Evolutionary conservation across 2,113 vertebrate species (phyloP).

Genomic region (Aptenodytes forsteri): DNA sequence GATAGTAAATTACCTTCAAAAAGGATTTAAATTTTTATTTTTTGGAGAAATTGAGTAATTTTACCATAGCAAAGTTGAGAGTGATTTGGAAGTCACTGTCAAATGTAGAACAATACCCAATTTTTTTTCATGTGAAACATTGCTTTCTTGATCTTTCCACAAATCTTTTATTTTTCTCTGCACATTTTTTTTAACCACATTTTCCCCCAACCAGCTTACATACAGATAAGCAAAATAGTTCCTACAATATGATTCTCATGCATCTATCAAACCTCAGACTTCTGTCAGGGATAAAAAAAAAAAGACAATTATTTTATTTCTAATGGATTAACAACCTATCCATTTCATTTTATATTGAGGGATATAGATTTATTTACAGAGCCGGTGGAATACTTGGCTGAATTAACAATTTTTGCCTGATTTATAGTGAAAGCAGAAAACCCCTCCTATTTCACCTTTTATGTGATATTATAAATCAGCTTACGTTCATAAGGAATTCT

Average conservation of each 20-base stretch:
- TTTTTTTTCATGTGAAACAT: not conserved
- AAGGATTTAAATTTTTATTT: not conserved
- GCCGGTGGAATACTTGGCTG: not conserved
- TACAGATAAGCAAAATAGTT: not conserved
- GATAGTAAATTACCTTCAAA: not conserved
- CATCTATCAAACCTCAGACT: not conserved
- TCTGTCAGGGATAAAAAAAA: not conserved
- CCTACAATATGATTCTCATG: not conserved
- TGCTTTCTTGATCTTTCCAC: conserved; percentile 3
- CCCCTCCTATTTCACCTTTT: not conserved
- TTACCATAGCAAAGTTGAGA: not conserved
- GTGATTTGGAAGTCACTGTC: not conserved
- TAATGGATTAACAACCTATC: conserved; percentile 10
- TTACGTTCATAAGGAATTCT: not conserved
- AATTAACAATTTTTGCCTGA: conserved; percentile 41
- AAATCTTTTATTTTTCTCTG: conserved; percentile 28
- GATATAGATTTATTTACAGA: conserved; percentile 18
- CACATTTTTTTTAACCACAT: not conserved
- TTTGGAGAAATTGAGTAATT: not conserved
- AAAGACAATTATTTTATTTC: not conserved
- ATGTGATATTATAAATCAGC: conserved; percentile 33
- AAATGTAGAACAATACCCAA: not conserved
- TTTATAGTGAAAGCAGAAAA: not conserved
- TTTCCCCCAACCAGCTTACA: not conserved
- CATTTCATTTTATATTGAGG: not conserved